These are phyloP conservation scores for Tauraco hartlaubi DNA, from an alignment of 2,797 vertebrate species.

Conservation along the genomic window DNA sequence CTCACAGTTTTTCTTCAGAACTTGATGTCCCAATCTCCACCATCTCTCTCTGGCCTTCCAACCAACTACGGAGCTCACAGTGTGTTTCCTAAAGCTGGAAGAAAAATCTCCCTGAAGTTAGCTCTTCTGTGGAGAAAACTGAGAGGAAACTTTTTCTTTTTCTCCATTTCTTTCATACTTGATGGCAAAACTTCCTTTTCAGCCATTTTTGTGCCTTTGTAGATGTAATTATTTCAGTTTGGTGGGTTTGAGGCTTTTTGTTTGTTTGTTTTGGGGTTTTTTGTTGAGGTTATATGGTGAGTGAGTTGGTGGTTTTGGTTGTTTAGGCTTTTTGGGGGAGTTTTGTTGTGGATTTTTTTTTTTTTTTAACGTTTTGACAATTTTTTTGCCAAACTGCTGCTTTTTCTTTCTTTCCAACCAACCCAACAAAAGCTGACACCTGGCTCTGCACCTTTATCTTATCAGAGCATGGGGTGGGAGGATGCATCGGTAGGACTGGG, in stretches of 20 bases:
- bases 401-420: background rate
- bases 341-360: background rate
- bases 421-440: background rate
- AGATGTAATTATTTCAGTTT: background rate
- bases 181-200: background rate
- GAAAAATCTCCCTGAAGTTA: background rate
- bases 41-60: background rate
- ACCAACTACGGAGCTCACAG: accelerated
- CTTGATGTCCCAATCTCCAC: background rate
- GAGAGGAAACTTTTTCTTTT: background rate
- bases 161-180: background rate
- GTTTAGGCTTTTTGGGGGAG: background rate
- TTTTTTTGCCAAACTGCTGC: background rate
- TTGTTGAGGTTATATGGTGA: background rate
- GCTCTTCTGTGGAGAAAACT: background rate
- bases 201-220: background rate
- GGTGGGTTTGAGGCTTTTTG: background rate
- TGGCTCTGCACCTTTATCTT: background rate
- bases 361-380: background rate
- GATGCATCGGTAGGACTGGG: background rate
- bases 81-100: background rate
- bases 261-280: no score
- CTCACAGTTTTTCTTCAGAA: background rate
- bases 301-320: background rate
- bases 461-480: background rate